Evolutionary conservation across 2,888 invertebrate genomes (phyloP).

Genomic region (Lasioglossum marginatum): DNA sequence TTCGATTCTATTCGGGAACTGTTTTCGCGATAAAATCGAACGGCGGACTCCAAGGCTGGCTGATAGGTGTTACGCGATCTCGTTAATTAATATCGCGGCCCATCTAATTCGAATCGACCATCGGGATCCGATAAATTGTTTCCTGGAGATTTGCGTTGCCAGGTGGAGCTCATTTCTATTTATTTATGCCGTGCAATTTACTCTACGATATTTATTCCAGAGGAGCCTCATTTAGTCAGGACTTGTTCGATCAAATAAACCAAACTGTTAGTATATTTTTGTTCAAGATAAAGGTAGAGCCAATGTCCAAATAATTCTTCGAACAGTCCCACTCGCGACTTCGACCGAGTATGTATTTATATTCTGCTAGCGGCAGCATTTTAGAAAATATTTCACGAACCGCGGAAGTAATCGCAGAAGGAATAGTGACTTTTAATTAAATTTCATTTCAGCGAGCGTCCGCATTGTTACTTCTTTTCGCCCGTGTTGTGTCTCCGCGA

Average conservation of each 20-base stretch:
- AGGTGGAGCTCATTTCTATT: neutral
- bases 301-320: too few species aligned
- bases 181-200: neutral
- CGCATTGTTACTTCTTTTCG: neutral
- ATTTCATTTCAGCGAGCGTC: neutral
- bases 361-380: neutral
- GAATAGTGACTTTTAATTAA: neutral
- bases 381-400: neutral
- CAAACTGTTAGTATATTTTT: too few species aligned
- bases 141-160: neutral
- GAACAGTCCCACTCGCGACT: too few species aligned
- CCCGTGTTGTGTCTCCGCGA: neutral
- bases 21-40: conserved; percentile 29
- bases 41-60: neutral
- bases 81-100: conserved; percentile 19
- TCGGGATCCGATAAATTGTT: neutral
- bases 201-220: neutral
- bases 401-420: neutral
- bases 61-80: conserved; percentile 10
- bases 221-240: neutral
- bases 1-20: neutral
- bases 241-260: neutral
- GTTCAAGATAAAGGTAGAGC: too few species aligned
- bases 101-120: neutral
- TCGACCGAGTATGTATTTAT: too few species aligned